Evolutionary conservation across 1,140 invertebrate genomes (phyloP).

Genomic region (Orius laevigatus): DNA sequence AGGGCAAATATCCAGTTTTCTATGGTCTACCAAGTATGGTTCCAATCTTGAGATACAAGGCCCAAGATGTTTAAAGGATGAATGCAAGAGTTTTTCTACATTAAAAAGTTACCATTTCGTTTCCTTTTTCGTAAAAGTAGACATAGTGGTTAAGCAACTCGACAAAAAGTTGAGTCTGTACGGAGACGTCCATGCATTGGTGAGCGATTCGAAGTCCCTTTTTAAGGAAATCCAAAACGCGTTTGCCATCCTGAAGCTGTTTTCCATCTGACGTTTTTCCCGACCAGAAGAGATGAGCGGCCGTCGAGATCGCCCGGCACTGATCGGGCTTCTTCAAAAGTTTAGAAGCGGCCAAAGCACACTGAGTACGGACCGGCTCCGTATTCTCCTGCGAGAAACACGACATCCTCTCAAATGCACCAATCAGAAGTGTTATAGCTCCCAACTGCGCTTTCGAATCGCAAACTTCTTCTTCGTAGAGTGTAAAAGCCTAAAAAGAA

Average conservation of each 20-base stretch:
- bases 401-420: constrained; percentile 85
- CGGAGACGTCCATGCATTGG: constrained; percentile 94
- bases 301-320: constrained; percentile 75
- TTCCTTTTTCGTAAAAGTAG: constrained; percentile 87
- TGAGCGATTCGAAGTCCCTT: constrained; percentile 88
- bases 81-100: too few species aligned
- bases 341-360: constrained; percentile 84
- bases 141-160: constrained; percentile 90
- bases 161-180: constrained; percentile 89
- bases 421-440: constrained; percentile 88
- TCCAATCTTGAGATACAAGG: too few species aligned
- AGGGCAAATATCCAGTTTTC: too few species aligned
- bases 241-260: constrained; percentile 73
- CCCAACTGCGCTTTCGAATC: constrained; percentile 94
- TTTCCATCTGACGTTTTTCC: constrained; percentile 57
- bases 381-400: constrained; percentile 80
- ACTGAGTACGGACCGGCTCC: constrained; percentile 88
- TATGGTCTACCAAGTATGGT: too few species aligned
- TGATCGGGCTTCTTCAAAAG: constrained; percentile 96
- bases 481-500: constrained; percentile 61
- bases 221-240: constrained; percentile 89
- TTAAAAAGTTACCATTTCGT: constrained; percentile 62
- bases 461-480: constrained; percentile 98
- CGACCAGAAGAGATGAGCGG: constrained; percentile 94
- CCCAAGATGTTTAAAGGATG: too few species aligned